Evolutionary conservation across 2,888 invertebrate species (phyloP), one percentile per base, ranked within the genome.

Genomic region (Drosophila neotestacea): DNA sequence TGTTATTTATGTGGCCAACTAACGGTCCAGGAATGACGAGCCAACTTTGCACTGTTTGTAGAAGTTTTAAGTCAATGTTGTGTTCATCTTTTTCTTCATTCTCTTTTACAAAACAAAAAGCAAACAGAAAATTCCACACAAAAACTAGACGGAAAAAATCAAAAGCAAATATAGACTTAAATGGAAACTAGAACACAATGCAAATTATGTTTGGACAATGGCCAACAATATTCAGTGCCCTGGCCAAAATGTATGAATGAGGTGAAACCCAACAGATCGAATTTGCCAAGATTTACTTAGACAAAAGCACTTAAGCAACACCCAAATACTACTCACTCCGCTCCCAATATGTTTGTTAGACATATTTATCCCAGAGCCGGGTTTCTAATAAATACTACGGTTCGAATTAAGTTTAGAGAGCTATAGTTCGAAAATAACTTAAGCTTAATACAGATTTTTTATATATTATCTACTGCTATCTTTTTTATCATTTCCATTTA

Each of bases 1-100:
- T 72, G 51, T 68, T 73, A 82, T 70, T 80, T 88, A 80, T 70
- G 54, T 76, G 68, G 73, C 79, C 71, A 87, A 81, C 79, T 89
- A 84, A 88, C 84, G 84, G 87, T 62, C 22, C 59, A 32, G 56
- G 56, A 69, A 81, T 82, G 77, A 77, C 71, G 61, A 67, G 74
- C 79, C 55, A 65, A 79, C 71, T 80, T 72, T 47, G 73, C 79
- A 82, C 66, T 68, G 64, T 73, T 73, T 73, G 67, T 73, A 59
- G 50, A 70, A 64, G 62, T 62, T 67, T 62, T 46, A 69, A 75
- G 36, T 52, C 62, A 62, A 62, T 61, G 60, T 60, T 52, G 22
- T 51, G 27, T 11, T 4, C 11, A 9, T 5, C 10, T 10, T 34
- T 27, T 48, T 13, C 32, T 46, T 42, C 9, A 22, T 54, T 61